Conservation (phyloP, 2,888 invertebrate species). For the Vandiemenella viatica region DNA sequence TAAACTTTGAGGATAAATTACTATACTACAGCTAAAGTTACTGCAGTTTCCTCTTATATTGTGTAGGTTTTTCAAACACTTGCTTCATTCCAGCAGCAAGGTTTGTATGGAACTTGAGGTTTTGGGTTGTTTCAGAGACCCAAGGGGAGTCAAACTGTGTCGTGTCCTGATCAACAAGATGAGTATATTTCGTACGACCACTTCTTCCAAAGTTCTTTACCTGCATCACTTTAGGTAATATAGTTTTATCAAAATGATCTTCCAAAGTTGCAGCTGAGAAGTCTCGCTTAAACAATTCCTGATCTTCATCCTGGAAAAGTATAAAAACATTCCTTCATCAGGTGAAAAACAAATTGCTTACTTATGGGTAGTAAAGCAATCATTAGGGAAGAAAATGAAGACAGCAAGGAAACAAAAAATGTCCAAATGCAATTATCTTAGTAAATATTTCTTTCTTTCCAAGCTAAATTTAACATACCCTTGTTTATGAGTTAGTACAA, state of each 20-base stretch:
- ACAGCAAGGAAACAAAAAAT: too few relatives aligned
- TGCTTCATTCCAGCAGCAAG: constrained; percentile 89
- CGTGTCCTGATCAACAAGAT: constrained; percentile 96
- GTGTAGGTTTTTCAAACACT: constrained; percentile 74
- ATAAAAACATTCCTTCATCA: neutral
- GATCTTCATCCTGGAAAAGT: constrained; percentile 56
- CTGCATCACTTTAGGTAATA: constrained; percentile 94
- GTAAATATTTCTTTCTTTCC: too few relatives aligned
- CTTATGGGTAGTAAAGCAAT: neutral
- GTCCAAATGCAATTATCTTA: too few relatives aligned
- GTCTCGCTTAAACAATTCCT: constrained; percentile 79
- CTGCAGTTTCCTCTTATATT: constrained; percentile 32
- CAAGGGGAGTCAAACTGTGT: constrained; percentile 96
- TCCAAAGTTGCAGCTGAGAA: constrained; percentile 93
- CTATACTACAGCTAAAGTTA: too few relatives aligned
- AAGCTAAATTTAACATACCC: too few relatives aligned
- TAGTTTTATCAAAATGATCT: constrained; percentile 98
- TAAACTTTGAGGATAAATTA: too few relatives aligned
- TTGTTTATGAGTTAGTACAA: too few relatives aligned
- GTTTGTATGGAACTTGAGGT: constrained; percentile 70
- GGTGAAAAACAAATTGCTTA: neutral
- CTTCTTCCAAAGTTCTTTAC: constrained; percentile 99
- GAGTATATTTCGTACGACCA: constrained; percentile 97
- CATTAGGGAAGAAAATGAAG: neutral
- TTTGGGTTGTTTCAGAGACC: constrained; percentile 81